Base-by-base conservation (phyloP, 1,140 invertebrate genomes). In the Fopius arisanus region DNA sequence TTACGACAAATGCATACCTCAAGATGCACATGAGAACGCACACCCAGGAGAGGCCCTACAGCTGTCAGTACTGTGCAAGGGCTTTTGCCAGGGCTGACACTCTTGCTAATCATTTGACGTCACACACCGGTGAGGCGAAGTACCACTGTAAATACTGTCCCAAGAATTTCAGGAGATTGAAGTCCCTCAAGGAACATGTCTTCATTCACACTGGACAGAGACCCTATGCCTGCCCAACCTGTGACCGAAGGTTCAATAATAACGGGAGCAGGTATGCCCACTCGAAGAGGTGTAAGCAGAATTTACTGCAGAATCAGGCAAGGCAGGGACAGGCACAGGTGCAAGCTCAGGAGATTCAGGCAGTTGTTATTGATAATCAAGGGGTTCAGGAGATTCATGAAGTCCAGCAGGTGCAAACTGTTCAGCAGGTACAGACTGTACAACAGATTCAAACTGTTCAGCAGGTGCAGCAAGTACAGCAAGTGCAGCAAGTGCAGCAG, bases 111-210 rank as follows among this genome's bases (percentile, higher is more conserved):
- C 89, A 90, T 59, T 67, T 88, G 31, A 87, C 89, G 0, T 89
- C 89, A 9, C 89, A 90, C 41, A 90, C 89, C 0, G 89, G 89
- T 9, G 91, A 92, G 70, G 91, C 91, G 4, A 90, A 91, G 19
- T 92, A 92, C 78, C 88, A 90, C 23, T 93, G 92, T 81, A 88
- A 90, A 23, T 90, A 89, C 71, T 93, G 92, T 80, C 89, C 90
- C 0, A 92, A 92, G 75, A 89, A 90, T 28, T 93, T 93, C 79
- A 88, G 91, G 0, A 82, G 91, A 31, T 51, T 88, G 0, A 88
- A 88, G n/a, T 88, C 90, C 0, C 76, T 92, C 0, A 91, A 91
- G 78, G 90, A 92, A 6, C 91, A 92, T 67, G 90, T 91, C 78
- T 87, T 91, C 7, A 90, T 90, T 43, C 91, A 92, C 69, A 91